Evolutionary conservation across 2,888 invertebrate species (phyloP).

Genomic region (Boloria selene): DNA sequence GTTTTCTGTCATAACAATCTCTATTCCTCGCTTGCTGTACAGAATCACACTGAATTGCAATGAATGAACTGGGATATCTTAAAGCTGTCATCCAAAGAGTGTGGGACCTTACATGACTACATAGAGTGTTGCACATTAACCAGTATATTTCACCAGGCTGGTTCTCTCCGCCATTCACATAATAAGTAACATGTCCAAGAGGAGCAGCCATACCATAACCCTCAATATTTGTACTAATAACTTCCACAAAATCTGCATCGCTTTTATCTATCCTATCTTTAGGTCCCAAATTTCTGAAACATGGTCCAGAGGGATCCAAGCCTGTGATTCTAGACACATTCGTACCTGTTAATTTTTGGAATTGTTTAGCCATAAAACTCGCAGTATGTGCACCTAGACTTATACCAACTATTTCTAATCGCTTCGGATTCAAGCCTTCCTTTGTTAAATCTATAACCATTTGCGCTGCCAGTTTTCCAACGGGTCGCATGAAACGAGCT

Average conservation of each 20-base stretch:
- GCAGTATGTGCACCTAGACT: slow-evolving; percentile 65
- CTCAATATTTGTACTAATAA: slow-evolving; percentile 63
- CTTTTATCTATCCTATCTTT: slow-evolving; percentile 57
- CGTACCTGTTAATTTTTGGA: slow-evolving; percentile 51
- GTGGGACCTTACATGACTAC: slow-evolving; percentile 47
- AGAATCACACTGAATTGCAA: slow-evolving; percentile 49
- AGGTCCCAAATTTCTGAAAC: slow-evolving; percentile 62
- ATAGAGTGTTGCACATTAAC: slow-evolving; percentile 45
- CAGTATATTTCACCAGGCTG: slow-evolving; percentile 48
- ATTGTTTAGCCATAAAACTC: slow-evolving; percentile 65
- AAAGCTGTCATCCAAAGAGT: slow-evolving; percentile 48
- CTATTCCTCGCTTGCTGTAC: slow-evolving; percentile 50
- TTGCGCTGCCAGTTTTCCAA: slow-evolving; percentile 57
- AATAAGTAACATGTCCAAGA: slow-evolving; percentile 64
- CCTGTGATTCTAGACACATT: slow-evolving; percentile 58
- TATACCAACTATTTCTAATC: slow-evolving; percentile 58
- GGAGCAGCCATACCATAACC: slow-evolving; percentile 65
- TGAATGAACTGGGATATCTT: slow-evolving; percentile 44
- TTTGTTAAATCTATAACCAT: slow-evolving; percentile 58
- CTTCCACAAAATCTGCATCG: slow-evolving; percentile 66
- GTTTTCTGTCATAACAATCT: slow-evolving; percentile 46
- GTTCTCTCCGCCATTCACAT: slow-evolving; percentile 68
- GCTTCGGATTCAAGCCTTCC: slow-evolving; percentile 59
- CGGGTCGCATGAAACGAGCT: slow-evolving; percentile 52
- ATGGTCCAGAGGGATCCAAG: slow-evolving; percentile 66